These are phyloP conservation scores for Percopsis transmontana DNA, from an alignment of 2,113 vertebrate genomes.

Conservation along the genomic window DNA sequence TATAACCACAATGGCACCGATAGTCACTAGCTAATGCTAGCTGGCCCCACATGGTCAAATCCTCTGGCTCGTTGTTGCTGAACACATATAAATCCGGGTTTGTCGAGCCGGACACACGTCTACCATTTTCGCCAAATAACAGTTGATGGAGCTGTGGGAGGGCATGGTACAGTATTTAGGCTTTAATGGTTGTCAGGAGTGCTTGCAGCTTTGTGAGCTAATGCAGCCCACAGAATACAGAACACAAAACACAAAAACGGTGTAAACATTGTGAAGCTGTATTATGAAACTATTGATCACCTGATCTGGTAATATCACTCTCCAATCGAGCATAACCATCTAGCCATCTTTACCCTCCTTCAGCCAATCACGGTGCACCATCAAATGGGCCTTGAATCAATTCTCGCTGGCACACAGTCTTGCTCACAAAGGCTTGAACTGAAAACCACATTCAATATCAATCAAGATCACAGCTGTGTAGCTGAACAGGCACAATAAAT, in stretches of 20 bases:
- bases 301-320: slow-evolving; percentile 53
- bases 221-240: too few relatives aligned
- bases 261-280: slow-evolving; percentile 32
- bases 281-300: slow-evolving; percentile 50
- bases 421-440: slow-evolving; percentile 57
- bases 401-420: slow-evolving; percentile 61
- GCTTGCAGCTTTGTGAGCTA: neutral
- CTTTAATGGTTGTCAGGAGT: neutral
- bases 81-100: neutral
- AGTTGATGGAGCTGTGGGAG: slow-evolving; percentile 5
- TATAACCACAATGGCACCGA: neutral
- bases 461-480: slow-evolving; percentile 52
- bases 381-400: slow-evolving; percentile 64
- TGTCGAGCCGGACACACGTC: neutral
- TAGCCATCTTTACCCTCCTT: slow-evolving; percentile 41
- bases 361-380: slow-evolving; percentile 48
- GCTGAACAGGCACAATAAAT: slow-evolving; percentile 52
- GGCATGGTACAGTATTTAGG: slow-evolving; percentile 23
- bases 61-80: neutral
- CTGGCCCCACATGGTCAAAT: neutral
- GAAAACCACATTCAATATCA: slow-evolving; percentile 65
- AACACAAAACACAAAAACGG: slow-evolving; percentile 17
- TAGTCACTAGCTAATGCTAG: neutral
- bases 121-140: too few relatives aligned
- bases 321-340: slow-evolving; percentile 52